These are phyloP conservation scores for Drosophila erecta DNA, from an alignment of 1,140 invertebrate species.

Conservation along the genomic window DNA sequence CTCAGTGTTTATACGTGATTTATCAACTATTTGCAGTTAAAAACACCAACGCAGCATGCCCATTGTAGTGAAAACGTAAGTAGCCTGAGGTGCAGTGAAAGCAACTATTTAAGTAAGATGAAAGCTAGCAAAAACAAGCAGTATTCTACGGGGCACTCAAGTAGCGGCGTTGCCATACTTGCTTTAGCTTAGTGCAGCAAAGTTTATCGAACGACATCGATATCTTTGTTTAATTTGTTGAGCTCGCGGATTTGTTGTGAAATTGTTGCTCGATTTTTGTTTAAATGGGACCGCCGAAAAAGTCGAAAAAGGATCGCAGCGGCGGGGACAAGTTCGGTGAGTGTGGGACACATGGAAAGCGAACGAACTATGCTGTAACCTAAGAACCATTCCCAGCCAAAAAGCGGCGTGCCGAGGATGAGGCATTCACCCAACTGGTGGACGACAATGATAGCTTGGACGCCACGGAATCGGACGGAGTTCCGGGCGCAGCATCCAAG, in stretches of 20 bases:
- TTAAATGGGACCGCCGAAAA: slow-evolving; percentile 81
- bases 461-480: slow-evolving; percentile 86
- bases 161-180: neutral
- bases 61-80: slow-evolving; percentile 78
- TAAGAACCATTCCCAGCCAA: slow-evolving; percentile 65
- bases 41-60: slow-evolving; percentile 50
- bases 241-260: slow-evolving; percentile 16
- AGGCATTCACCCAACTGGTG: slow-evolving; percentile 85
- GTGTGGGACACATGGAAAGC: slow-evolving; percentile 17
- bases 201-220: neutral
- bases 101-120: too few relatives aligned
- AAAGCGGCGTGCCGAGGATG: slow-evolving; percentile 86
- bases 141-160: too few relatives aligned
- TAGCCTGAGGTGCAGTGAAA: neutral
- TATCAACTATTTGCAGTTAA: neutral
- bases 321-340: slow-evolving; percentile 77
- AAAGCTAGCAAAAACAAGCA: neutral
- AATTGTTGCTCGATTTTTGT: slow-evolving; percentile 19
- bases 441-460: slow-evolving; percentile 86
- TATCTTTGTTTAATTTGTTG: slow-evolving; percentile 9
- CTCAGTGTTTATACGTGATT: slow-evolving; percentile 7
- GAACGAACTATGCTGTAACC: neutral
- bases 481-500: slow-evolving; percentile 92
- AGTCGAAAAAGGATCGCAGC: slow-evolving; percentile 76
- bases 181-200: too few relatives aligned